Conservation (phyloP, 1,140 invertebrate species). For the Drosophila virilis region DNA sequence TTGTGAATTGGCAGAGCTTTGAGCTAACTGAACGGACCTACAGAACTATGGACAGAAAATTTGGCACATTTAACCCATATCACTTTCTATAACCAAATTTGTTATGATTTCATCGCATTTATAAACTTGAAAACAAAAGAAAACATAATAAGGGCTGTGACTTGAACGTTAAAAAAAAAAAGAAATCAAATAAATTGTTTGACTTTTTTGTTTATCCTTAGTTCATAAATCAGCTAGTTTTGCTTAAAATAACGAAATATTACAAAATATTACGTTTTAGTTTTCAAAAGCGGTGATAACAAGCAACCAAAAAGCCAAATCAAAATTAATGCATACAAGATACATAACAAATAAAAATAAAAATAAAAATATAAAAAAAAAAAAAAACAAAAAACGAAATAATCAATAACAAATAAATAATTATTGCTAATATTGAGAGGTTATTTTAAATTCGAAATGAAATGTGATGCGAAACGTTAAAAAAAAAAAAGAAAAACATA, state of each 20-base stretch:
- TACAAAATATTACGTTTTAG: slow-evolving; percentile 17
- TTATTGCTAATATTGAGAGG: slow-evolving; percentile 53
- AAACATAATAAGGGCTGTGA: slow-evolving; percentile 76
- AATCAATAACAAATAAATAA: slow-evolving; percentile 60
- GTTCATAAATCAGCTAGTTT: slow-evolving; percentile 31
- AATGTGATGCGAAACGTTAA: slow-evolving; percentile 69
- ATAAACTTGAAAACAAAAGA: slow-evolving; percentile 48
- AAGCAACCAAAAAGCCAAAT: slow-evolving; percentile 76
- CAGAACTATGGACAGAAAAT: slow-evolving; percentile 55
- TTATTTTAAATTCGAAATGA: slow-evolving; percentile 70
- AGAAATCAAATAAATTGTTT: slow-evolving; percentile 70
- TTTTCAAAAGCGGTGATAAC: slow-evolving; percentile 73
- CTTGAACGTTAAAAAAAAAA: slow-evolving; percentile 75
- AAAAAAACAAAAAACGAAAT: slow-evolving; percentile 12
- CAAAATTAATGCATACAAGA: slow-evolving; percentile 70
- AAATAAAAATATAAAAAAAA: slow-evolving; percentile 13
- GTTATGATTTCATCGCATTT: slow-evolving; percentile 40
- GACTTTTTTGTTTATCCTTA: slow-evolving; percentile 22
- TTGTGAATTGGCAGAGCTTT: slow-evolving; percentile 67
- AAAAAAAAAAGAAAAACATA: slow-evolving; percentile 49
- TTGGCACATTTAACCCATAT: slow-evolving; percentile 51
- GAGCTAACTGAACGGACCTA: slow-evolving; percentile 48
- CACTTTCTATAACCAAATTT: slow-evolving; percentile 27
- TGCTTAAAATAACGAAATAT: slow-evolving; percentile 19
- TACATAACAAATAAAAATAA: slow-evolving; percentile 25